Conservation (phyloP, 2,888 invertebrate genomes). For the Xanthostigma xanthostigma region DNA sequence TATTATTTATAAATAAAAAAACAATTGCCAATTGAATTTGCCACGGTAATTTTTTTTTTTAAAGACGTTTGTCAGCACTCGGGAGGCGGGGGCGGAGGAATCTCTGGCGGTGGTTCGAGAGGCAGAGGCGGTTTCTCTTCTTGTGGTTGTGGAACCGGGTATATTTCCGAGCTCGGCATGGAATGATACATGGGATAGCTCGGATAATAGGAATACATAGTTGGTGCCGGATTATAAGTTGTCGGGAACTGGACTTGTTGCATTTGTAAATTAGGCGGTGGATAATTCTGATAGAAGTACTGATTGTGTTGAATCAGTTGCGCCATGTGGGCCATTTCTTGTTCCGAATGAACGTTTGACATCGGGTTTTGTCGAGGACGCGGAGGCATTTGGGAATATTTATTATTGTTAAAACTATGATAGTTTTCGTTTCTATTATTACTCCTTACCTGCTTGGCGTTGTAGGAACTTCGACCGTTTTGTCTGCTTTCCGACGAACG, state of each 20-base stretch:
- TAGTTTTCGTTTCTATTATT: slow-evolving; percentile 15
- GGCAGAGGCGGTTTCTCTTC: slow-evolving; percentile 35
- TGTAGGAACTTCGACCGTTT: slow-evolving; percentile 26
- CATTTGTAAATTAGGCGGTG: slow-evolving; percentile 5
- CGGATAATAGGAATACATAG: slow-evolving; percentile 15
- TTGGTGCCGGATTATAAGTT: not conserved
- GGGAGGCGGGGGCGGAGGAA: slow-evolving; percentile 47
- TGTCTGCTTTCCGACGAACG: slow-evolving; percentile 21
- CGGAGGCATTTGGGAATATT: not conserved
- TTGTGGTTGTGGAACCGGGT: slow-evolving; percentile 13
- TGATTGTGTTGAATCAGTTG: slow-evolving; percentile 10
- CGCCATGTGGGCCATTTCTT: slow-evolving; percentile 11
- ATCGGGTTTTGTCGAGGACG: slow-evolving; percentile 13
- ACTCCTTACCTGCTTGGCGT: slow-evolving; percentile 24
- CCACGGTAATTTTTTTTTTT: not conserved
- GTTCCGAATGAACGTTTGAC: slow-evolving; percentile 22
- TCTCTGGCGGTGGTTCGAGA: slow-evolving; percentile 41
- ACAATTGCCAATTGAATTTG: not conserved
- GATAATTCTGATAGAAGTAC: slow-evolving; percentile 6
- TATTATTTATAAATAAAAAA: not conserved
- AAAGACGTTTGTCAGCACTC: slow-evolving; percentile 16
- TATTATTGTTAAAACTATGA: slow-evolving; percentile 11
- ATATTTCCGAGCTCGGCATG: slow-evolving; percentile 18
- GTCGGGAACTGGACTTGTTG: not conserved
- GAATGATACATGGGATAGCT: slow-evolving; percentile 21